Base-by-base conservation (phyloP, 2,113 vertebrate species). In the Albula glossodonta region DNA sequence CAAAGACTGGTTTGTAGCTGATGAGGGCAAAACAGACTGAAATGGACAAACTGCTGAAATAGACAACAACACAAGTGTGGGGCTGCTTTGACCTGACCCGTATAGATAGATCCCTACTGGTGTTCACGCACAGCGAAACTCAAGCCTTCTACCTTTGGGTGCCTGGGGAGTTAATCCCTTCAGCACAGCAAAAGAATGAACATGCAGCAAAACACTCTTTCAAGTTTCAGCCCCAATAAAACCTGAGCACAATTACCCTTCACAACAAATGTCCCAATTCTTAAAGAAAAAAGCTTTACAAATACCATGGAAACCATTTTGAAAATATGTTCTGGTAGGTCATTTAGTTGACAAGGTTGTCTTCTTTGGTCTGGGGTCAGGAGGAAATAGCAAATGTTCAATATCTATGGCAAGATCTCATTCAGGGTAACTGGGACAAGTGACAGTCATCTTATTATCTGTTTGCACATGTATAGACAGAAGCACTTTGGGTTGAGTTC, bases 1-100 rank as follows among this genome's bases (percentile, higher is more conserved):
- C n/a, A 82, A 25, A 51, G 50, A 53, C 60, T 52, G 57, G 56
- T 80, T 52, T 50, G 48, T 13, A 41, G 51, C 25, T 60, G 53
- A 13, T 53, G 77, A 86, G 31, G 50, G 51, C 51, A 83, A 87
- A 89, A 90, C 83, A 87, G 74, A 50, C 15, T 87, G 48, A 48
- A 83, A 87, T 74, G 15, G 31, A 82, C 89, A 90, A 50, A 51
- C 49, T 86, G 51, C 15, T 87, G 48, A 48, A 83, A 87, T 74
- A 19, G 31, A 82, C 89, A 90, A 89, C 82, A 88, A 82, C 57
- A 51, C 51, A 7, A 5, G 88, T 86, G 10, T 52, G 78, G 87
- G 89, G 70, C 5, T 12, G 82, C 86, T 80, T 19, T 86, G 78
- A 57, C 86, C 87, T 13, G 41, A 81, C 83, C 85, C 87, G 80